phyloP scores from a whole-genome alignment of 1,140 invertebrate species.

The Drosophila truncata region DNA sequence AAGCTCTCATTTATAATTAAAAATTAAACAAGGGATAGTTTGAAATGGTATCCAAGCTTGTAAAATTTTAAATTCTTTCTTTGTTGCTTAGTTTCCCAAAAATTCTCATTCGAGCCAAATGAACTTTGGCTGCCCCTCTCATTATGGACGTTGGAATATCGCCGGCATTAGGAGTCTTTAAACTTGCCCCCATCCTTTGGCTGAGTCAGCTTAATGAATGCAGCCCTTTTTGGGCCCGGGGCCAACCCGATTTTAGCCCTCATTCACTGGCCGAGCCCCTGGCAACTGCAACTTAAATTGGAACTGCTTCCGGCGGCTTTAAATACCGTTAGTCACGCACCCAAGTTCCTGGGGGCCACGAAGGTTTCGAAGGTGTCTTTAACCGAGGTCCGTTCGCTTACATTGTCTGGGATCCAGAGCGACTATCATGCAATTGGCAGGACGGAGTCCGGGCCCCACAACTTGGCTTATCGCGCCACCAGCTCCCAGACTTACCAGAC shows the following conservation, averaged over 20 bases:
- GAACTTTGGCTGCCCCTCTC: slow-evolving; percentile 20
- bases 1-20: not conserved
- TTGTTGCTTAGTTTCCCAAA: slow-evolving; percentile 1
- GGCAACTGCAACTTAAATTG: slow-evolving; percentile 84
- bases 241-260: slow-evolving; percentile 7
- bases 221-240: slow-evolving; percentile 30
- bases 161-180: slow-evolving; percentile 41
- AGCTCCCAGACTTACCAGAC: slow-evolving; percentile 17
- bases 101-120: slow-evolving; percentile 1
- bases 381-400: slow-evolving; percentile 47
- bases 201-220: slow-evolving; percentile 80
- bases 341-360: slow-evolving; percentile 38
- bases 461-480: slow-evolving; percentile 43
- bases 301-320: slow-evolving; percentile 83
- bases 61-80: not conserved
- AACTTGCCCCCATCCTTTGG: slow-evolving; percentile 23
- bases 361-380: slow-evolving; percentile 68
- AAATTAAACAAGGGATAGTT: too few relatives aligned
- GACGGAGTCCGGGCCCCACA: not conserved
- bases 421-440: slow-evolving; percentile 66
- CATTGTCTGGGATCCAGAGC: slow-evolving; percentile 63
- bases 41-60: too few relatives aligned
- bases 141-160: slow-evolving; percentile 7
- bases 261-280: slow-evolving; percentile 36
- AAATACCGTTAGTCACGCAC: slow-evolving; percentile 84